Percentiles rank a stretch among this genome's conserved stretches.
phyloP scores from a whole-genome alignment of 1,140 invertebrate genomes.

The Orius laevigatus region DNA sequence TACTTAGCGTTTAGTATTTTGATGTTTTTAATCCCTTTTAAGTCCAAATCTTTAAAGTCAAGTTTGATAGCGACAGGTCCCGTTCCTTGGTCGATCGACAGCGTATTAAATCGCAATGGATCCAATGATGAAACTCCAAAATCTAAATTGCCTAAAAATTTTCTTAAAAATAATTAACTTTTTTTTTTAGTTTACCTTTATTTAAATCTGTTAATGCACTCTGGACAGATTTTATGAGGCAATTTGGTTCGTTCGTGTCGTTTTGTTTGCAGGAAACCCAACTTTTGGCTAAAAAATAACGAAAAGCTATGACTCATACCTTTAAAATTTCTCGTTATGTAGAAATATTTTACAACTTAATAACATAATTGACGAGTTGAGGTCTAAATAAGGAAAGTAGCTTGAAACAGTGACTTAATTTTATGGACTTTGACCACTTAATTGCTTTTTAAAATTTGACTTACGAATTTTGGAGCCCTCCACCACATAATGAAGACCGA shows the following conservation, averaged over 20 bases:
- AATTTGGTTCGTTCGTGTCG: conserved; percentile 18
- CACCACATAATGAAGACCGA: too few relatives aligned
- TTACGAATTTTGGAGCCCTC: too few relatives aligned
- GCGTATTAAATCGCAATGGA: conserved; percentile 20
- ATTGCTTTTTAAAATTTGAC: too few relatives aligned
- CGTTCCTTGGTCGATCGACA: conserved; percentile 22
- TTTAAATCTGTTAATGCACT: conserved; percentile 14
- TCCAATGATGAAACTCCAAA: conserved; percentile 25
- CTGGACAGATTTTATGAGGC: conserved; percentile 17
- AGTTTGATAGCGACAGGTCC: conserved; percentile 25
- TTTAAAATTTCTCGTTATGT: too few relatives aligned
- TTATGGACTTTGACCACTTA: too few relatives aligned
- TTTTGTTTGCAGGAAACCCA: conserved; percentile 17
- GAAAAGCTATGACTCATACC: too few relatives aligned
- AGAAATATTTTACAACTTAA: too few relatives aligned
- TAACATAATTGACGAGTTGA: too few relatives aligned
- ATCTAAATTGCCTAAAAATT: conserved; percentile 18
- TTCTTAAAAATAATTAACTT: background rate
- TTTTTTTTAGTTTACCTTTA: too few relatives aligned
- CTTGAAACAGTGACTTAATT: too few relatives aligned
- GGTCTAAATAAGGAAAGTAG: too few relatives aligned
- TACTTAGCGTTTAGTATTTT: background rate
- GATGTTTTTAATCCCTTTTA: conserved; percentile 22
- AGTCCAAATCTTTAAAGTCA: conserved; percentile 26
- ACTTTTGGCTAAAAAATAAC: conserved; percentile 16